Base-by-base conservation (phyloP, 1,140 invertebrate species). In the Tribolium madens region DNA sequence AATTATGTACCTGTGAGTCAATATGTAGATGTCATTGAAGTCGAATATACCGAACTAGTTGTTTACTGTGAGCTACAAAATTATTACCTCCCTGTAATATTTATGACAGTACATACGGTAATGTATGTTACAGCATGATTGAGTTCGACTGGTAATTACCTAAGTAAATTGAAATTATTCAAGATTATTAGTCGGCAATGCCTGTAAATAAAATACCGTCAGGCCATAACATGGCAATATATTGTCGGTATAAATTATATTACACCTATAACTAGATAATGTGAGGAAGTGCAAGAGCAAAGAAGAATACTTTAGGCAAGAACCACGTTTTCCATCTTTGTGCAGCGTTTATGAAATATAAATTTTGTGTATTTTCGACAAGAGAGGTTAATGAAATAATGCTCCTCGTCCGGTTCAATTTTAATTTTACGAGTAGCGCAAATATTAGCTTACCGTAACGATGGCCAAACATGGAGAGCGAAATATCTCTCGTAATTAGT, bases 381-480 rank as follows among this genome's bases (percentile, higher is more conserved):
- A 7, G 7, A 7, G 48, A 17, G 10, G 10, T 57, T 57, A 57
- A 57, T 57, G 21, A 57, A 57, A 57, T 57, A 57, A 57, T 57
- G 15, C 52, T 3, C 2, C 17, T 53, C 17, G 52, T 53, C 14
- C 50, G 17, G 14, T 52, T 52, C 7, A 52, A 52, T 52, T 57
- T 57, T 57, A 57, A 57, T 57, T 57, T 57, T 57, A 21, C 17
- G 14, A 1, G 14, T 0, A n/a, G n/a, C 52, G 18, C 18, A 57
- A 57, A 57, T 57, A 57, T 57, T 57, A 21, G 52, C 52, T 15
- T 21, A 57, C 21, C 52, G 17, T 57, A 57, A 17, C 17, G 52
- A n/a, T 50, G 48, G 48, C 10, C 48, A 50, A 50, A 50, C 48
- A 50, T 15, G 48, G 6, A 47, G 48, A 13, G 48, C 15, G 6